Base-by-base conservation (phyloP, 2,888 invertebrate genomes). In the Theretra japonica region DNA sequence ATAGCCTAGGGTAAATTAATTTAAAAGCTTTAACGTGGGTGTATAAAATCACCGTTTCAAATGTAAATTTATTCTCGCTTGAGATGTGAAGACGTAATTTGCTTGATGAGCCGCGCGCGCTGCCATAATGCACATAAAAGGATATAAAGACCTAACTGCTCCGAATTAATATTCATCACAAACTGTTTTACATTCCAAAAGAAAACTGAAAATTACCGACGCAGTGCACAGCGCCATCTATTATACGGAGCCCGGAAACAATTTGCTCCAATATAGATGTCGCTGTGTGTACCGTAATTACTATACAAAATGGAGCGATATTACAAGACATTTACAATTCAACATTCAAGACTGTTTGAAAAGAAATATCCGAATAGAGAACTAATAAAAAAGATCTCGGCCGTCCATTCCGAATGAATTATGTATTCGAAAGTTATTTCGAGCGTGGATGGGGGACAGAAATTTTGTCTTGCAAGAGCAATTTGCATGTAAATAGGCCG, bases 401-500 rank as follows among this genome's bases (percentile, higher is more conserved):
- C 59, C 75, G 77, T 80, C 80, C 79, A 76, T 79, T 77, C 75
- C 73, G 72, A 84, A 86, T 87, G 84, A 86, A 85, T 87, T 84
- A 86, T 83, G 81, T 81, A 84, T 83, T 73, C 77, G 72, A 82
- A 87, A 89, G 83, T 84, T 86, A 85, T 84, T 82, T 81, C 79
- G 77, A 80, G 79, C 77, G 77, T 75, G 79, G 80, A 79, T 79
- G 75, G 81, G 78, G 79, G 79, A 80, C 76, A 73, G 72, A 74
- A 71, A 70, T 72, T 60, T 69, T 69, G 68, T 72, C 68, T 69
- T n/a, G 68, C 56, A 28, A 28, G 77, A 76, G 75, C 81, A 86
- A 91, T 91, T 90, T 90, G 81, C 90, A 91, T 91, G 87, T 83
- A 90, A 91, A 91, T 91, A 84, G 83, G 76, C 74, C 72, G 68